Evolutionary conservation across 2,113 vertebrate species (phyloP).

Genomic region (Mugil cephalus): DNA sequence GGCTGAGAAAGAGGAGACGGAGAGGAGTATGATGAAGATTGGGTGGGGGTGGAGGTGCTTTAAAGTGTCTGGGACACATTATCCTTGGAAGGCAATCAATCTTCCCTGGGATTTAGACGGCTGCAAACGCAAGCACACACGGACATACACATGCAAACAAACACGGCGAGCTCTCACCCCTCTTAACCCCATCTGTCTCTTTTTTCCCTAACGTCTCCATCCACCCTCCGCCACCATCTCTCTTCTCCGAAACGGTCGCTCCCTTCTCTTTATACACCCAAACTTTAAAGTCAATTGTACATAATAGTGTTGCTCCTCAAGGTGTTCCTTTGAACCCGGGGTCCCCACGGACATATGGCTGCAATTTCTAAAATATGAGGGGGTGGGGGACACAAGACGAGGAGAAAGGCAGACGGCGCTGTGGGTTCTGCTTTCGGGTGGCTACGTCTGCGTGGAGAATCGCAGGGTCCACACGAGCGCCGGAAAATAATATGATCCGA

Average conservation of each 20-base stretch:
- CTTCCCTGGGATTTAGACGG: constrained; percentile 62
- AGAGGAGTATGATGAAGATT: constrained; percentile 35
- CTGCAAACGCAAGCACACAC: constrained; percentile 19
- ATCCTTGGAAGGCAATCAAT: constrained; percentile 81
- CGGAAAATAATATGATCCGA: constrained; percentile 51
- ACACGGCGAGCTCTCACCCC: constrained; percentile 45
- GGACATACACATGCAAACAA: constrained; percentile 9
- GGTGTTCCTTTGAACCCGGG: constrained; percentile 66
- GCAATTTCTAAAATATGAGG: constrained; percentile 62
- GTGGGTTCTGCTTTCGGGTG: constrained; percentile 46
- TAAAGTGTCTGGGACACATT: constrained; percentile 81
- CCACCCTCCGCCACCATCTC: constrained; percentile 33
- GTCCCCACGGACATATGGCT: constrained; percentile 69
- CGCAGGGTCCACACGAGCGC: constrained; percentile 33
- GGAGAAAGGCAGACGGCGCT: constrained; percentile 17
- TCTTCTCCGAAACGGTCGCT: constrained; percentile 22
- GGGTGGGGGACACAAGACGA: constrained; percentile 19
- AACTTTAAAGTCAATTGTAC: constrained; percentile 60
- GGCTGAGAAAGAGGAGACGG: constrained; percentile 38
- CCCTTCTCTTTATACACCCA: constrained; percentile 18
- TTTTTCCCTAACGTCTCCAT: constrained; percentile 58
- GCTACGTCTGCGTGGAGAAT: constrained; percentile 56
- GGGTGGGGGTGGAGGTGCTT: constrained; percentile 9
- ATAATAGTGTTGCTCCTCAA: constrained; percentile 71
- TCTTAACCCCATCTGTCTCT: constrained; percentile 63